Percentiles rank a stretch among this genome's conserved stretches.
phyloP scores from a whole-genome alignment of 2,888 invertebrate genomes.

The Phrixothrix hirtus region DNA sequence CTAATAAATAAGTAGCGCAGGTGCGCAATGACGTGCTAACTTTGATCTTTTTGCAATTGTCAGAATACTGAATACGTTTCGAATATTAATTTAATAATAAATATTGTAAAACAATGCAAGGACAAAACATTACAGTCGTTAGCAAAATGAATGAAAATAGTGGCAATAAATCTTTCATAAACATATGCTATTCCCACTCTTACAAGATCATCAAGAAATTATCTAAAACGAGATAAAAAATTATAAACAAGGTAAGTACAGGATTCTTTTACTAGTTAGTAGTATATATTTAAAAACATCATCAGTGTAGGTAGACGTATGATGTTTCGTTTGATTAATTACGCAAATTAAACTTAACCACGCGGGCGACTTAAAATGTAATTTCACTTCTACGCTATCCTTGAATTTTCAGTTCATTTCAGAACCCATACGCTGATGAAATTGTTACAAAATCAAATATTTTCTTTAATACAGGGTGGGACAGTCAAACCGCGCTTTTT shows the following conservation, averaged over 20 bases:
- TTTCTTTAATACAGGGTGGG: too few species aligned
- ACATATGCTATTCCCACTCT: slow-evolving; percentile 15
- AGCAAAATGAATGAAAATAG: slow-evolving; percentile 10
- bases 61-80: slow-evolving; percentile 5
- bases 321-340: too few species aligned
- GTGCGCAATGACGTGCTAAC: not conserved
- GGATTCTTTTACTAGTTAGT: not conserved
- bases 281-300: not conserved
- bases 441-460: too few species aligned
- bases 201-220: slow-evolving; percentile 12
- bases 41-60: slow-evolving; percentile 10
- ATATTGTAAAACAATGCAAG: slow-evolving; percentile 23
- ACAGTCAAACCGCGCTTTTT: too few species aligned
- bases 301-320: too few species aligned
- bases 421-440: too few species aligned
- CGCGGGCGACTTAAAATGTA: too few species aligned
- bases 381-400: too few species aligned
- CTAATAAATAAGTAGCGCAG: slow-evolving; percentile 6
- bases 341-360: too few species aligned
- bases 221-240: slow-evolving; percentile 6
- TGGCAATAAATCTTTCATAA: slow-evolving; percentile 9
- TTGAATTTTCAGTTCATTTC: too few species aligned
- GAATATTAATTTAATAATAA: slow-evolving; percentile 11
- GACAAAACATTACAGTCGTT: slow-evolving; percentile 17
- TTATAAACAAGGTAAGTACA: slow-evolving; percentile 6